Conservation (phyloP, 2,797 vertebrate genomes). For the Sebastes ruberrimus region DNA sequence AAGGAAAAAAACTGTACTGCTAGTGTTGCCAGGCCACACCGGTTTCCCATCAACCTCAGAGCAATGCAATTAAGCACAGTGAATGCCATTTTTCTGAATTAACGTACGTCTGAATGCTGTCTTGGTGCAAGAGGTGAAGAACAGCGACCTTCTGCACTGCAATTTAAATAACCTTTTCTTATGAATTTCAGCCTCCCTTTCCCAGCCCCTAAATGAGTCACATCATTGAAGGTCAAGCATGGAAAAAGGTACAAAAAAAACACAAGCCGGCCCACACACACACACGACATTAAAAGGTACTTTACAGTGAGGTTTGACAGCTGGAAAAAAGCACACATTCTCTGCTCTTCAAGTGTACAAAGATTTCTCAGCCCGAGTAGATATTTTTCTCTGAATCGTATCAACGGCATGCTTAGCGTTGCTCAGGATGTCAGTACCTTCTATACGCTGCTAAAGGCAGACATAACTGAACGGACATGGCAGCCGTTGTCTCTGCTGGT, state of each 20-base stretch:
- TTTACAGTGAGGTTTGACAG: constrained; percentile 36
- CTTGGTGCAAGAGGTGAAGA: neutral
- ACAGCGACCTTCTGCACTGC: constrained; percentile 11
- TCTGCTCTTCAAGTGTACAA: neutral
- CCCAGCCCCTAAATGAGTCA: constrained; percentile 38
- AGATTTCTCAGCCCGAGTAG: neutral
- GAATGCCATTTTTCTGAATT: constrained; percentile 28
- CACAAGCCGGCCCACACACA: neutral
- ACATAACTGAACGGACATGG: neutral
- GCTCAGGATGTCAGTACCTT: no score
- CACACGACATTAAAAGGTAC: neutral
- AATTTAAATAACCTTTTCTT: constrained; percentile 47
- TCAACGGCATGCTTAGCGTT: no score
- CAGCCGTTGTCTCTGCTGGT: neutral
- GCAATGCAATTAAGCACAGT: constrained; percentile 2
- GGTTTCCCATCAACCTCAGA: neutral
- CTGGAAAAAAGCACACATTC: neutral
- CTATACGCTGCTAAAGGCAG: neutral
- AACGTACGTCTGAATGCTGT: neutral
- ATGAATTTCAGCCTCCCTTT: constrained; percentile 2
- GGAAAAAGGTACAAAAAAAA: neutral
- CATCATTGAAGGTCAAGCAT: constrained; percentile 48
- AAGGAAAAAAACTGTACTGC: neutral
- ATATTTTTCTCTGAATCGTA: no score
- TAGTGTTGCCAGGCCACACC: neutral